These are phyloP conservation scores for Toxostoma redivivum DNA, from an alignment of 2,113 vertebrate species.

Conservation along the genomic window DNA sequence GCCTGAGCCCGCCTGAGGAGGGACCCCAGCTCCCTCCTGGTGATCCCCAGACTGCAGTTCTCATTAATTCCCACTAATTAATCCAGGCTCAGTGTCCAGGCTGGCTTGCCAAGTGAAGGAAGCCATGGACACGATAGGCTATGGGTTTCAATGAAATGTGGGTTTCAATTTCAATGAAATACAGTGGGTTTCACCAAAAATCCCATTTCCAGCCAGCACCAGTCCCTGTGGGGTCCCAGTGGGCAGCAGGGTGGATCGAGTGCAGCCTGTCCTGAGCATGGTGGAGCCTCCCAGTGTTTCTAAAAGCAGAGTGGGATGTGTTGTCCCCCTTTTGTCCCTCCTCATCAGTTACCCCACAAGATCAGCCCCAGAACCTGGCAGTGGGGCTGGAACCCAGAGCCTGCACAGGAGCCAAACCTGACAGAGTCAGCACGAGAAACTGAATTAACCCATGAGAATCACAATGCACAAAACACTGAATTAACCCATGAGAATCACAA, in stretches of 20 bases:
- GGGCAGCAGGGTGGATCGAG: not conserved
- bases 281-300: not conserved
- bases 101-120: not conserved
- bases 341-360: not conserved
- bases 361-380: not conserved
- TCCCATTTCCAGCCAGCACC: not conserved
- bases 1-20: accelerated
- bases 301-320: not conserved
- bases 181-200: not conserved
- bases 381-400: not conserved
- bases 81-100: not conserved
- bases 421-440: not conserved
- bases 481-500: too few relatives aligned
- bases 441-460: not conserved
- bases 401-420: not conserved
- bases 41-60: not conserved
- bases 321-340: not conserved
- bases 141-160: too few relatives aligned
- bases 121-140: accelerated
- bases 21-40: not conserved
- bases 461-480: too few relatives aligned
- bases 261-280: accelerated
- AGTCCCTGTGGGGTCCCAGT: accelerated
- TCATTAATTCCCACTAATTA: too few relatives aligned
- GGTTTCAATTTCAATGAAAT: too few relatives aligned